phyloP scores from a whole-genome alignment of 2,888 invertebrate species.

The Drosophila helvetica region DNA sequence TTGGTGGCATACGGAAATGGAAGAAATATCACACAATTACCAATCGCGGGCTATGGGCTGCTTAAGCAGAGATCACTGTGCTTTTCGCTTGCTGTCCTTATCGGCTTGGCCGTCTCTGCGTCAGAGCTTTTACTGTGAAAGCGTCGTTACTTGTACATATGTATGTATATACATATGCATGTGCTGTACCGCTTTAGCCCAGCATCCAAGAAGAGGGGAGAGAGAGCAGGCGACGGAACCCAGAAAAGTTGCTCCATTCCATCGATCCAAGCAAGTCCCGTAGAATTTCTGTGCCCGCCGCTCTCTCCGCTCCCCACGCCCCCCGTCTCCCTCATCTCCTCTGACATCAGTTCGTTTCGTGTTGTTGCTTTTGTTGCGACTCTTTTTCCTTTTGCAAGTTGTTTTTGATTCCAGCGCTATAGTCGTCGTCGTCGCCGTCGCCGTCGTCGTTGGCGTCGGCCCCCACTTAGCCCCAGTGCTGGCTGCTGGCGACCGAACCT shows the following conservation, averaged over 20 bases:
- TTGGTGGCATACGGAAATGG: slow-evolving; percentile 27
- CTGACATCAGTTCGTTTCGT: slow-evolving; percentile 12
- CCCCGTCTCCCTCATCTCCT: slow-evolving; percentile 35
- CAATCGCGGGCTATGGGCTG: neutral
- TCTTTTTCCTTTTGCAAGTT: slow-evolving; percentile 65
- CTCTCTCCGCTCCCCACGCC: neutral
- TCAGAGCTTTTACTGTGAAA: neutral
- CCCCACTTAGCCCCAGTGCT: slow-evolving; percentile 1
- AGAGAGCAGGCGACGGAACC: slow-evolving; percentile 1
- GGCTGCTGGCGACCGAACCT: slow-evolving; percentile 57
- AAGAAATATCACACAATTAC: slow-evolving; percentile 12
- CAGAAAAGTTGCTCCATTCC: slow-evolving; percentile 31
- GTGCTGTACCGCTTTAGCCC: slow-evolving; percentile 19
- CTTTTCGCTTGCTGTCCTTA: slow-evolving; percentile 17
- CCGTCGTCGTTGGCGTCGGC: slow-evolving; percentile 1
- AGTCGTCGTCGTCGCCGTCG: neutral
- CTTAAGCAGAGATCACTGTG: neutral
- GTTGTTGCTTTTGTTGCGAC: slow-evolving; percentile 50
- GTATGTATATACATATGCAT: slow-evolving; percentile 19
- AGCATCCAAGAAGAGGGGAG: neutral
- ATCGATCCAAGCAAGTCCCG: slow-evolving; percentile 25
- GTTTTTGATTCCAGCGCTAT: slow-evolving; percentile 49
- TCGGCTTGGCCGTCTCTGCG: slow-evolving; percentile 3
- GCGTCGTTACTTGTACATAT: slow-evolving; percentile 6
- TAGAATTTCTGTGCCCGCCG: slow-evolving; percentile 5